Percentiles rank a stretch among this genome's conserved stretches.
These are phyloP conservation scores for Heliconius erato DNA, from an alignment of 2,888 invertebrate genomes.

Conservation along the genomic window DNA sequence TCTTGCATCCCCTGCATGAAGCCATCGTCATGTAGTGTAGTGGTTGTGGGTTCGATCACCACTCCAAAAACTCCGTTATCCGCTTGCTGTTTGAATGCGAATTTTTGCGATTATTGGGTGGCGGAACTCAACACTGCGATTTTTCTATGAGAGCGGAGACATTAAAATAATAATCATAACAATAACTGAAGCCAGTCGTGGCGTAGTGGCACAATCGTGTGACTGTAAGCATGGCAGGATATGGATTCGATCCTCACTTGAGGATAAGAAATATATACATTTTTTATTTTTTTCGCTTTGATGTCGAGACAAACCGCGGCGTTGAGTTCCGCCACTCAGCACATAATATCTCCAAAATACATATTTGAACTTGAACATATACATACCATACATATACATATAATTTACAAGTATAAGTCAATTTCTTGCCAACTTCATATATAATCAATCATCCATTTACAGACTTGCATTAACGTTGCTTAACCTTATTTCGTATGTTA, in stretches of 20 bases:
- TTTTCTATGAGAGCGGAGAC: no score
- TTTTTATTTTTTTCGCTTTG: neutral
- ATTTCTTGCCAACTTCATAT: slow-evolving; percentile 11
- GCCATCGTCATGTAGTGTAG: neutral
- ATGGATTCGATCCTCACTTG: neutral
- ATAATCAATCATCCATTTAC: slow-evolving; percentile 34
- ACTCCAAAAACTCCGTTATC: neutral
- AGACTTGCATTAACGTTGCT: slow-evolving; percentile 22
- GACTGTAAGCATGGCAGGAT: no score
- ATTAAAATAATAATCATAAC: no score
- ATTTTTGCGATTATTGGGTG: neutral
- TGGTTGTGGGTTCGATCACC: neutral
- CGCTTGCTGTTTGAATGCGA: no score
- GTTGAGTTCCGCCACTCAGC: neutral
- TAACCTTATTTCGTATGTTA: slow-evolving; percentile 28
- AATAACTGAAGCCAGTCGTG: no score
- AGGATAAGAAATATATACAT: neutral
- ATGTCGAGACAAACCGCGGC: neutral
- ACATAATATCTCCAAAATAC: neutral
- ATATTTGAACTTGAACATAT: slow-evolving; percentile 4
- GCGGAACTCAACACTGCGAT: no score
- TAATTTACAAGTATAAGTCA: neutral
- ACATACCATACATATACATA: neutral
- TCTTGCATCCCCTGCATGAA: neutral
- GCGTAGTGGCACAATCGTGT: no score